A percentile compares a stretch with the other conserved stretches of the same genome.
Evolutionary conservation across 2,113 vertebrate species (phyloP).

Genomic region (Shinisaurus crocodilurus): DNA sequence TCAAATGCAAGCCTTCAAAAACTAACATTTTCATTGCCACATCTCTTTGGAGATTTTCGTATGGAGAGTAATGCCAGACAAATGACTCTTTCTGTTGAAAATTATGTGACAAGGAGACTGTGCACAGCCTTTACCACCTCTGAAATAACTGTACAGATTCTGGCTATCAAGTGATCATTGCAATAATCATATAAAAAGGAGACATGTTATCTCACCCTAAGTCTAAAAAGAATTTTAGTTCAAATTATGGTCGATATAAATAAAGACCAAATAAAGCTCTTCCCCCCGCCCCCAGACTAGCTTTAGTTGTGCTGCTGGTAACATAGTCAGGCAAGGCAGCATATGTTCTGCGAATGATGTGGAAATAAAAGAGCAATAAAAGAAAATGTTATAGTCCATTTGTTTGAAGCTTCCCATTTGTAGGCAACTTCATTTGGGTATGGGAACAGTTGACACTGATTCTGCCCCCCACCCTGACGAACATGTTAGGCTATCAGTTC

Average conservation of each 20-base stretch:
- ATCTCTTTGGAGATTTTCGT: background rate
- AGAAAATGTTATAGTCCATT: background rate
- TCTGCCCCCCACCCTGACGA: background rate
- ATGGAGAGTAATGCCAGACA: background rate
- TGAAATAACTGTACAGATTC: slow-evolving; percentile 21
- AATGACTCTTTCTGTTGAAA: background rate
- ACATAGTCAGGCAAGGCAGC: background rate
- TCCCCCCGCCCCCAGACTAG: background rate
- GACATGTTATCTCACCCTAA: background rate
- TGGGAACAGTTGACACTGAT: background rate
- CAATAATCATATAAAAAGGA: background rate
- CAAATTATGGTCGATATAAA: background rate
- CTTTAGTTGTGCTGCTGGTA: slow-evolving; percentile 12
- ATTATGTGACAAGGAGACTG: background rate
- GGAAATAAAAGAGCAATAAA: slow-evolving; percentile 13
- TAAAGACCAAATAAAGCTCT: background rate
- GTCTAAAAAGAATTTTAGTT: background rate
- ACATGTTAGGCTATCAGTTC: background rate
- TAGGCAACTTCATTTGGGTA: background rate
- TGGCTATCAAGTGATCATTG: background rate
- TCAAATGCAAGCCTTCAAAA: background rate
- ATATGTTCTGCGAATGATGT: background rate
- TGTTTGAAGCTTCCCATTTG: slow-evolving; percentile 18
- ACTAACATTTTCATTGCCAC: background rate
- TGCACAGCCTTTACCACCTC: background rate